Conservation (phyloP, 1,140 invertebrate species). For the Campodea augens region DNA sequence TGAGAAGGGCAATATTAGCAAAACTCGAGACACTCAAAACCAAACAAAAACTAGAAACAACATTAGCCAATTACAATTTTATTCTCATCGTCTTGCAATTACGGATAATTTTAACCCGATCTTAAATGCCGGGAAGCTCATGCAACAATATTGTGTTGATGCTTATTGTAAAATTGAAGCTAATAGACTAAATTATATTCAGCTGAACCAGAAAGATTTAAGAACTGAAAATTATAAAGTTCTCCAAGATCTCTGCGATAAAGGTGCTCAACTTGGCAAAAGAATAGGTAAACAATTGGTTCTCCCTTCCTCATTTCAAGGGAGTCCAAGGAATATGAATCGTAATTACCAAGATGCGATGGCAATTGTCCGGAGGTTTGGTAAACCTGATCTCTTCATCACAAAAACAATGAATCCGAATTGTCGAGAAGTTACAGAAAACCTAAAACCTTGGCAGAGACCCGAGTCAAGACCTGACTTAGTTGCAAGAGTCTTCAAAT, state of each 20-base stretch:
- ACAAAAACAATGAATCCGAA: constrained; percentile 26
- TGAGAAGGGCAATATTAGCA: too few relatives aligned
- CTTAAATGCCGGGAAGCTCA: constrained; percentile 10
- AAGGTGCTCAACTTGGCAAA: background rate
- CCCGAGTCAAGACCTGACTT: constrained; percentile 15
- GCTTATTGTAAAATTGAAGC: constrained; percentile 18
- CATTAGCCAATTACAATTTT: too few relatives aligned
- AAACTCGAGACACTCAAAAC: too few relatives aligned
- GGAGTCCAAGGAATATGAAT: constrained; percentile 19
- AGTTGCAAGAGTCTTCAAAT: constrained; percentile 15
- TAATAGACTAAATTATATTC: constrained; percentile 15
- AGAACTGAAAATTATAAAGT: constrained; percentile 14
- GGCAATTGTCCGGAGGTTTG: constrained; percentile 20
- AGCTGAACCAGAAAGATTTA: constrained; percentile 16
- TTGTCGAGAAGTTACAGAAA: constrained; percentile 23
- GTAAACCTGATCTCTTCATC: constrained; percentile 26
- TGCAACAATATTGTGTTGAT: constrained; percentile 21
- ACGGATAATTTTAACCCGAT: constrained; percentile 10
- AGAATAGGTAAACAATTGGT: constrained; percentile 9
- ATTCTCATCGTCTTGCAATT: too few relatives aligned
- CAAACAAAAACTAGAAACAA: too few relatives aligned
- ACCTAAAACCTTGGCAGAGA: constrained; percentile 11
- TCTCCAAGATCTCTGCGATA: constrained; percentile 12
- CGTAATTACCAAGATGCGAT: constrained; percentile 24
- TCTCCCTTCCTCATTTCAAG: constrained; percentile 13